Percentiles rank a stretch among this genome's conserved stretches.
These are phyloP conservation scores for Alitta virens DNA, from an alignment of 2,888 invertebrate genomes.

Conservation along the genomic window DNA sequence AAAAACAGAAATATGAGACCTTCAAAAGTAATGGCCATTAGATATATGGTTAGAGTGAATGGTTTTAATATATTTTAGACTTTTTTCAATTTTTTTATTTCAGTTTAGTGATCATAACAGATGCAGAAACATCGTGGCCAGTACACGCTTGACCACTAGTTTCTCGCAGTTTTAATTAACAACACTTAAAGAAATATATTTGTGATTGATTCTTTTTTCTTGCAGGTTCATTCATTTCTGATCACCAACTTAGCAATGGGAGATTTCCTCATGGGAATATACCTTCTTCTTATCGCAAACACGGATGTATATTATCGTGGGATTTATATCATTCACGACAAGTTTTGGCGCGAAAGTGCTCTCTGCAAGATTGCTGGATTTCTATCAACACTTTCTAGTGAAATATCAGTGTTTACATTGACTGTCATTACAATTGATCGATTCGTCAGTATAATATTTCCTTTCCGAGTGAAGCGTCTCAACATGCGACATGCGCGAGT, in stretches of 20 bases:
- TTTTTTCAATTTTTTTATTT: too few relatives aligned
- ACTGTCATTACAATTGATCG: conserved; percentile 58
- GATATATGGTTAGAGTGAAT: too few relatives aligned
- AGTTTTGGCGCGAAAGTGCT: conserved; percentile 43
- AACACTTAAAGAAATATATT: too few relatives aligned
- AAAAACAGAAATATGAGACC: too few relatives aligned
- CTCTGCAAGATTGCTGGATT: conserved; percentile 52
- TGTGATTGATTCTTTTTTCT: too few relatives aligned
- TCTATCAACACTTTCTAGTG: conserved; percentile 56
- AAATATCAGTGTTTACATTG: conserved; percentile 57
- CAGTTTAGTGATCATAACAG: too few relatives aligned
- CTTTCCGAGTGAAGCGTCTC: conserved; percentile 42
- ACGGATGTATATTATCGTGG: conserved; percentile 57
- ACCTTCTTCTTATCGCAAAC: conserved; percentile 51
- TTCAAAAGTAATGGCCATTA: too few relatives aligned
- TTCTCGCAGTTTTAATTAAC: too few relatives aligned
- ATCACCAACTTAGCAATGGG: conserved; percentile 52
- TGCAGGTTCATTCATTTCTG: conserved; percentile 59
- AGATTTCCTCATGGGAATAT: conserved; percentile 52
- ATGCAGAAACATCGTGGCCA: too few relatives aligned
- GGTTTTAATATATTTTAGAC: too few relatives aligned
- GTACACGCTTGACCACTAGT: too few relatives aligned
- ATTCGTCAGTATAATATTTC: conserved; percentile 55
- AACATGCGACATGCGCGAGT: conserved; percentile 42
- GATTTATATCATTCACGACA: conserved; percentile 54